Base-by-base conservation (phyloP, 2,888 invertebrate species). In the Conus canariensis region DNA sequence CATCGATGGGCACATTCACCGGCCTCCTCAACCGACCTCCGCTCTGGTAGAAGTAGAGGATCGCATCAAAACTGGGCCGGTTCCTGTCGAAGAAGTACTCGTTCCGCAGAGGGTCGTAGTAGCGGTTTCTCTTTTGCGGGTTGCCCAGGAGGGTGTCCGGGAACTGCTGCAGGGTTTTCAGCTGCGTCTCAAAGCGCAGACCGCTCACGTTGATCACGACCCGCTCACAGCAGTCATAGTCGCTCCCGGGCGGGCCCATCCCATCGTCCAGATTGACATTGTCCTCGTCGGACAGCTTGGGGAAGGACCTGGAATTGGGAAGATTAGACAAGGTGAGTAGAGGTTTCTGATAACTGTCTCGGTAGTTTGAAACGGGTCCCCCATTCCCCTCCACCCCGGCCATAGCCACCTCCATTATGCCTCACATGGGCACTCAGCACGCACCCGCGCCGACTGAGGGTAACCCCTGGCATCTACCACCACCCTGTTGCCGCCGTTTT, bases 41-140 rank as follows among this genome's bases (percentile, higher is more conserved):
- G 93, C 96, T 96, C 99, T 99, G 99, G 97, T 99, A 99, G 97
- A 99, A 99, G 97, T 99, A 99, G 96, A 99, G 98, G 97, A 99
- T 99, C 97, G 99, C 99, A 97, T 99, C 99, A 97, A 99, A 99
- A 96, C 99, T 99, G 96, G 99, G 99, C 97, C 99, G 98, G 97
- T 99, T 99, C 96, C 99, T 98, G 97, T 99, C 99, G 97, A 99
- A 99, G 97, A 99, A 99, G 97, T 99, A 99, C 97, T 99, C 99
- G 97, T 99, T 99, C 97, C 99, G 96, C 95, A 99, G 97, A 94
- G 99, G 98, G 97, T 99, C 99, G 97, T 99, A 99, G 97, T 99
- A 99, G 96, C 99, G 98, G 97, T 99, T 98, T 96, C 99, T 97
- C 92, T 96, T 96, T 80, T 94, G 92, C 45, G 96, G 95, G 99